A percentile compares a stretch with the other conserved stretches of the same genome.
Conservation (phyloP, 2,888 invertebrate genomes). For the Kryphioiulus occultus region DNA sequence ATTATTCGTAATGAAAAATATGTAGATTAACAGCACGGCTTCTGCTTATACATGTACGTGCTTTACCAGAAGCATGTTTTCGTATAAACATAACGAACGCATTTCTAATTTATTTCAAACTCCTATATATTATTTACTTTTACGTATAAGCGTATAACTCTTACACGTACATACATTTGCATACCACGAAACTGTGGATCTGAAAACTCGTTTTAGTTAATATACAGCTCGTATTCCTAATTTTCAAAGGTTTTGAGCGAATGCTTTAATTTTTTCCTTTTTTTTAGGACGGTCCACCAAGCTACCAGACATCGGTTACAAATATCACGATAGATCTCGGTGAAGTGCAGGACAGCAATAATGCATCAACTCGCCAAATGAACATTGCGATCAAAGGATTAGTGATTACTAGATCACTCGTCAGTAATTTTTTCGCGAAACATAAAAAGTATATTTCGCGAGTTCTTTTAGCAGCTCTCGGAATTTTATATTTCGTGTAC, state of each 20-base stretch:
- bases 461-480: neutral
- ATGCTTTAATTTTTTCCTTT: neutral
- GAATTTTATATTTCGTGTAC: conserved; percentile 45
- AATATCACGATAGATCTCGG: neutral
- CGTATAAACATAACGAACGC: no score
- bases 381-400: conserved; percentile 9
- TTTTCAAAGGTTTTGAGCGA: neutral
- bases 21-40: no score
- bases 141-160: no score
- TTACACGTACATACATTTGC: no score
- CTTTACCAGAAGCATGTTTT: no score
- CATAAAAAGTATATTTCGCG: neutral
- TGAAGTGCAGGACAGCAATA: neutral
- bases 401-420: neutral
- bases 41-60: no score
- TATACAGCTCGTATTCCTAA: no score
- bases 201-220: no score
- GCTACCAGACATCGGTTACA: neutral
- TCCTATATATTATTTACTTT: no score
- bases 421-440: neutral
- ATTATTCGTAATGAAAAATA: no score
- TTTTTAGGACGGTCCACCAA: neutral
- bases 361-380: neutral
- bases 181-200: no score
- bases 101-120: no score